Percentiles rank a stretch among this genome's conserved stretches.
These are phyloP conservation scores for Fabriciana adippe DNA, from an alignment of 2,888 invertebrate genomes.

Conservation along the genomic window DNA sequence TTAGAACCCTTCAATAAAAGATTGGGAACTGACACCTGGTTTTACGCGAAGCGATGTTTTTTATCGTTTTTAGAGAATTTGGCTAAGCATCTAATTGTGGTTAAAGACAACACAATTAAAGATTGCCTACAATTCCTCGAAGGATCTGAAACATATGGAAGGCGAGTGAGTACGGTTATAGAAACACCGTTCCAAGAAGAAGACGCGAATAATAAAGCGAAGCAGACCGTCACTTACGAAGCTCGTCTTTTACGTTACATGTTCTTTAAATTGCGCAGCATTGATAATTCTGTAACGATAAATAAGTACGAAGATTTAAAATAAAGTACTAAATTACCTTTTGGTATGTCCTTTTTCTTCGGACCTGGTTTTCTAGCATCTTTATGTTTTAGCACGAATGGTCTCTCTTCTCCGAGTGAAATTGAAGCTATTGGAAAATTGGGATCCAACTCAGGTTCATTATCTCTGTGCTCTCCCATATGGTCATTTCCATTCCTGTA, in stretches of 20 bases:
- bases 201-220: constrained; percentile 86
- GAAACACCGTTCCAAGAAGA: constrained; percentile 90
- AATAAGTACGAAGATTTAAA: constrained; percentile 80
- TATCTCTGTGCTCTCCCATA: constrained; percentile 88
- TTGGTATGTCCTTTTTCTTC: constrained; percentile 66
- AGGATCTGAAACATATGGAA: constrained; percentile 93
- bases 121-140: constrained; percentile 95
- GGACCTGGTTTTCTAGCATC: constrained; percentile 77
- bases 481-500: constrained; percentile 86
- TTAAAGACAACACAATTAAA: constrained; percentile 92
- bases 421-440: constrained; percentile 85
- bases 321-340: constrained; percentile 65
- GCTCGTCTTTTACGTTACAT: constrained; percentile 91
- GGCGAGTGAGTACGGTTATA: constrained; percentile 90
- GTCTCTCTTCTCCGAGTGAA: constrained; percentile 84
- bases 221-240: constrained; percentile 96
- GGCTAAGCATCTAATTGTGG: constrained; percentile 93
- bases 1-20: constrained; percentile 96
- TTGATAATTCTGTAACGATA: constrained; percentile 78
- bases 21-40: constrained; percentile 99
- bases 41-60: constrained; percentile 97
- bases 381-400: constrained; percentile 85
- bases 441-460: constrained; percentile 85
- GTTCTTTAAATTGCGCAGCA: constrained; percentile 85
- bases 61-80: constrained; percentile 95